Base-by-base conservation (phyloP, 2,888 invertebrate species). In the Nephrocerus scutellatus region DNA sequence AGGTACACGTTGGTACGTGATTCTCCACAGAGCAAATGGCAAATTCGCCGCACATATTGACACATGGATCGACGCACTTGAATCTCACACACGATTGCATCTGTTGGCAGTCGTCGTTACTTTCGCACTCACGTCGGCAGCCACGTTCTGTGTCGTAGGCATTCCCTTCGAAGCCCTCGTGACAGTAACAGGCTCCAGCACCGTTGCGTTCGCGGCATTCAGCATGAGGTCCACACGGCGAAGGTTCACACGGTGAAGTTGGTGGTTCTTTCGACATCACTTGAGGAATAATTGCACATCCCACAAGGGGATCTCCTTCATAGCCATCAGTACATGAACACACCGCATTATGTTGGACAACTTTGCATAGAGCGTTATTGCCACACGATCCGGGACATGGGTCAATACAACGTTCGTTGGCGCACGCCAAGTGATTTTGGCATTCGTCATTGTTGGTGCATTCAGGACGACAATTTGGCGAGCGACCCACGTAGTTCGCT, bases 401-500 rank as follows among this genome's bases (percentile, higher is more conserved):
- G 68, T 89, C 84, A 57, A 77, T 75, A 60, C 90, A 91, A 44
- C 80, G 79, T 59, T 86, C 83, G 57, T 84, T 82, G 43, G 80
- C 72, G 57, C 91, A 91, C 40, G 88, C 84, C 44, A 84, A 74
- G 58, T 84, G 82, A 54, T 80, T 81, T 3, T 86, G 78, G 59
- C 90, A 90, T 66, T 89, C 89, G 7, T 83, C 79, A 56, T 82
- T 77, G 46, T 80, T 80, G 4, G 79, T 79, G 60, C 88, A 88
- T 66, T 88, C 87, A 1, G 89, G 86, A 55, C 87, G 74, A 59
- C 89, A 90, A 57, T 85, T 86, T 19, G 88, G 88, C 34, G 90
- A 84, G 51, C 87, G 77, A 44, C 90, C 90, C 32, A 87, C 75
- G 59, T 81, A 88, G 59, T 86, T 83, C 18, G 78, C 72, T 50